Conservation (phyloP, 2,797 vertebrate genomes). For the Cossypha caffra region DNA sequence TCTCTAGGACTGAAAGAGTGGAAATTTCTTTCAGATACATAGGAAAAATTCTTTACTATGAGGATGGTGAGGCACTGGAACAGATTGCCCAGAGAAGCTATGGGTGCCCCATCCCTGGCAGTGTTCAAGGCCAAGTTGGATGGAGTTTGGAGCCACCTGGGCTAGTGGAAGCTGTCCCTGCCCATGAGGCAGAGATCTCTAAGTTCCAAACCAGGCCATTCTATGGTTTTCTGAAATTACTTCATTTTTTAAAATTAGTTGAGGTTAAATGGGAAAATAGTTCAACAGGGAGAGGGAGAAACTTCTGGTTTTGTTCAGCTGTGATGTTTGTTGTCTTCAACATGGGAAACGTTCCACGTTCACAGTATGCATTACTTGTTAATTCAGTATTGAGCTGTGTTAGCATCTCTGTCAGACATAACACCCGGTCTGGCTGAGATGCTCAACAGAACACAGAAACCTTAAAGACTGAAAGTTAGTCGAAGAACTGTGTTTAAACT, state of each 20-base stretch:
- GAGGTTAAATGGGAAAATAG: not conserved
- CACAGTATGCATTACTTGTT: not conserved
- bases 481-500: not conserved
- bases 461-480: not conserved
- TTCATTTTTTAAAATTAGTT: not conserved
- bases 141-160: not conserved
- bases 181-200: not conserved
- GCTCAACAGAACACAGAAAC: not conserved
- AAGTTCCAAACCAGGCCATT: not conserved
- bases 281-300: not conserved
- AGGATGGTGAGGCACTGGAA: not conserved
- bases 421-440: not conserved
- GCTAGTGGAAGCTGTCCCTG: not conserved
- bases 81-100: not conserved
- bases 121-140: not conserved
- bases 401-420: not conserved
- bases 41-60: not conserved
- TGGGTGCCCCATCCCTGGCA: not conserved
- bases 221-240: not conserved
- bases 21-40: not conserved
- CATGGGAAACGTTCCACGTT: fast-evolving
- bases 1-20: not conserved
- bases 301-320: not conserved
- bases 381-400: not conserved
- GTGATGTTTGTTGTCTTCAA: not conserved